phyloP scores from a whole-genome alignment of 2,888 invertebrate species.

The Entomobrya multifasciata region DNA sequence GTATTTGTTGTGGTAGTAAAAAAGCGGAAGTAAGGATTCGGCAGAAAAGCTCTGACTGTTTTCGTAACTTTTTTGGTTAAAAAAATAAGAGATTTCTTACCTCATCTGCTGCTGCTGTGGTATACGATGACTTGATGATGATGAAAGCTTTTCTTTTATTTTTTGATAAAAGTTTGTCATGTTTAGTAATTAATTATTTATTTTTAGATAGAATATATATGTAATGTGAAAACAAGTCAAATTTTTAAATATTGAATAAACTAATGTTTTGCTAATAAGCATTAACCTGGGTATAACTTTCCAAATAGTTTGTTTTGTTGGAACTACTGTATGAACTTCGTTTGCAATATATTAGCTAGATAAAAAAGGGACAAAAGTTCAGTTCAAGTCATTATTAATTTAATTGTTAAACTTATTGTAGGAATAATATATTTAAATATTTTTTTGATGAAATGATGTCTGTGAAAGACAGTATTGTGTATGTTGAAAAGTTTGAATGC shows the following conservation, averaged over 20 bases:
- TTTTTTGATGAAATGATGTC: neutral
- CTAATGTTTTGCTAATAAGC: neutral
- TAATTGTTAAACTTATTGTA: slow-evolving; percentile 4
- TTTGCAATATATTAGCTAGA: slow-evolving; percentile 1
- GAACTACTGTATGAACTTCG: slow-evolving; percentile 38
- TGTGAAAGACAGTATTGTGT: slow-evolving; percentile 10
- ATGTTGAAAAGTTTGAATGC: slow-evolving; percentile 18
- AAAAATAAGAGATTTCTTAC: neutral
- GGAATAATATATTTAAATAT: slow-evolving; percentile 10
- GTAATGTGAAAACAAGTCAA: neutral
- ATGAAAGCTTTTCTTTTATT: too few species aligned
- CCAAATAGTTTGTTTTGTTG: neutral
- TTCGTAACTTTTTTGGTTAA: neutral
- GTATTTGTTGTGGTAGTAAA: neutral
- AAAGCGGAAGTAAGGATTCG: slow-evolving; percentile 16
- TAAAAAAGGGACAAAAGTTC: slow-evolving; percentile 23
- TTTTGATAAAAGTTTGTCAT: too few species aligned
- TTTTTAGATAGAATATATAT: neutral
- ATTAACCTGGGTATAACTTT: neutral
- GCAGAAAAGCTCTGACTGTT: neutral
- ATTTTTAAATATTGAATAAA: neutral
- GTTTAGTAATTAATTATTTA: neutral
- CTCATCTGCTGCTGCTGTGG: slow-evolving; percentile 23
- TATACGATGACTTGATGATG: neutral
- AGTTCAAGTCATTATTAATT: slow-evolving; percentile 61